Evolutionary conservation across 1,140 invertebrate species (phyloP), one percentile per base, ranked within the genome.

Genomic region (Araneus ventricosus): DNA sequence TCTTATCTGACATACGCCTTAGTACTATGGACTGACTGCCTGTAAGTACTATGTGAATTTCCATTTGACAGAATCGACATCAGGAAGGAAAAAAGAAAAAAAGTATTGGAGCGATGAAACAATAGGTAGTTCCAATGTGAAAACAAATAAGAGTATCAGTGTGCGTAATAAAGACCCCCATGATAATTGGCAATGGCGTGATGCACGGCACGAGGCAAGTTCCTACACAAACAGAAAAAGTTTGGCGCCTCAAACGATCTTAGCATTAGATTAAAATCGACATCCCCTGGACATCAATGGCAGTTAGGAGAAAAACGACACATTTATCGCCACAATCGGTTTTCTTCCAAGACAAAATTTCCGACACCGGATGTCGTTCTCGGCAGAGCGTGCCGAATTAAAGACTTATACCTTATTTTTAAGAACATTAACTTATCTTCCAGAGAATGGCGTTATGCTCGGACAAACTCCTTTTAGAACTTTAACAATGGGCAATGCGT

Each of bases 301-400:
- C 14, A 59, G n/a, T 61, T 27, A 59, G 22, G 84, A 86, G 30
- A 57, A 86, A 86, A 86, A 34, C 45, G 45, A 57, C 52, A 57
- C 45, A 34, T 61, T 61, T 88, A 88, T 88, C 86, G 6, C 41
- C 59, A 39, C 37, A 85, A 86, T 75, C 57, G 89, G 24, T 45
- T 63, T 59, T 91, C 41, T 61, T 79, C 14, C 70, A 84, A 84
- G 37, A 61, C 75, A 84, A 91, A 91, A 92, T 57, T 57, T 87
- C 57, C 85, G 61, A 80, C 90, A 93, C 91, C 91, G 91, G 91
- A 93, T 93, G 91, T 88, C 67, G 91, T 79, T 57, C 30, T 87
- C 91, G 52, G 45, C 52, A 34, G 63, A 93, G 91, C 91, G 91
- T 93, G 91, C 85, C 82, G 91, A 93, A 93, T 93, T 93, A 88